Percentiles rank a stretch among this genome's conserved stretches.
Evolutionary conservation across 2,888 invertebrate species (phyloP).

Genomic region (Tolmerus cingulatus): DNA sequence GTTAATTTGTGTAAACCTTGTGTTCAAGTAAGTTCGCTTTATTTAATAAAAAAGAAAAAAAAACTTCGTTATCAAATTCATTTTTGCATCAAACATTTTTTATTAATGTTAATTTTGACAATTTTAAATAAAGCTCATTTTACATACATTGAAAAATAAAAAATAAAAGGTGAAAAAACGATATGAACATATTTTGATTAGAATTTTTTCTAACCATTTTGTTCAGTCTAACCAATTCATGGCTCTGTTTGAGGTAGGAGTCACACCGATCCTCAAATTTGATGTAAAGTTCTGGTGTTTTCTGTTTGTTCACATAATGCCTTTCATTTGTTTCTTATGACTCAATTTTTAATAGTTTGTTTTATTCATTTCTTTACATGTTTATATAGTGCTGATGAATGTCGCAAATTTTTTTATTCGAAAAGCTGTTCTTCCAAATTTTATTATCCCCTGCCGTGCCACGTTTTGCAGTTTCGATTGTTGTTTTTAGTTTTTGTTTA

Average conservation of each 20-base stretch:
- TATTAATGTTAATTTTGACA: neutral
- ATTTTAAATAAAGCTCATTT: neutral
- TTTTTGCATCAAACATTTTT: neutral
- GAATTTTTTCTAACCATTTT: slow-evolving; percentile 49
- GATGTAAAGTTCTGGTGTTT: slow-evolving; percentile 34
- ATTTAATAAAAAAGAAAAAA: neutral
- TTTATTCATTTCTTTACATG: neutral
- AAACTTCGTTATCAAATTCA: neutral
- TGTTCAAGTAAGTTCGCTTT: slow-evolving; percentile 76
- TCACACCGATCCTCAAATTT: slow-evolving; percentile 42
- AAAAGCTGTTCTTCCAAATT: neutral
- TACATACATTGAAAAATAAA: neutral
- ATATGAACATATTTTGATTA: slow-evolving; percentile 49
- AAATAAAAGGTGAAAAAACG: slow-evolving; percentile 27
- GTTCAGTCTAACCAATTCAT: slow-evolving; percentile 62
- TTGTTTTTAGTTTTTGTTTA: neutral
- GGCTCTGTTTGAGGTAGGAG: slow-evolving; percentile 64
- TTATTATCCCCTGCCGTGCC: neutral
- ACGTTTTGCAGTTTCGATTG: neutral
- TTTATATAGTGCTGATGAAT: neutral
- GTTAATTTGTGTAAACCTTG: slow-evolving; percentile 95
- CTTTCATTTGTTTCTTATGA: neutral
- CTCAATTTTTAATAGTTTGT: slow-evolving; percentile 6
- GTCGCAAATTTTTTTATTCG: neutral
- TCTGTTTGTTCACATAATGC: slow-evolving; percentile 32